Evolutionary conservation across 2,113 vertebrate species (phyloP), one percentile per base, ranked within the genome.

Genomic region (Vicugna pacos): DNA sequence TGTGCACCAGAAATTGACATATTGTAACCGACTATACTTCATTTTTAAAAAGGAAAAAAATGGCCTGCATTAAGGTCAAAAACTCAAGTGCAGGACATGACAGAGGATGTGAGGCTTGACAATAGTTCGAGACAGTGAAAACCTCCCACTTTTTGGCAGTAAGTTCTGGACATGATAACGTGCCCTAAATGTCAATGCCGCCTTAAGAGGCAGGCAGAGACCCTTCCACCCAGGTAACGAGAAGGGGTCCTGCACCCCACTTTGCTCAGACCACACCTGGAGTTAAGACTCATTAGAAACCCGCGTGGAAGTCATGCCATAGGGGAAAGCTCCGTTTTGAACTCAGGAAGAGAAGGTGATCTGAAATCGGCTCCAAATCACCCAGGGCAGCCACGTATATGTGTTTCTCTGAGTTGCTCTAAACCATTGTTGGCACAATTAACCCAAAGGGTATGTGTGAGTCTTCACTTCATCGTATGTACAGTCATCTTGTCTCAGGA

Each of bases 211-310:
- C 2, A 35, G 50, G 19, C 35, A 0, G 0, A 28, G 56, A 77
- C 3, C 2, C 9, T 24, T 77, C 16, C 28, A 30, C 83, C 60
- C 38, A n/a, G 26, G 30, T 70, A 20, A 52, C 2, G 22, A 62
- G 26, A 32, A 11, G 32, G 35, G 89, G 77, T 5, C 24, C 0
- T 5, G 46, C 38, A 2, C 52, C 82, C 75, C 26, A 15, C 87
- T 77, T 60, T 35, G 32, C 65, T 54, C 17, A 70, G 75, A 56
- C 26, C 52, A 22, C 28, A 35, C 32, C 91, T 72, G 77, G 50
- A 91, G 62, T 65, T 32, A 72, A 69, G 67, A 81, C 28, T 79
- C 88, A 89, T 56, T 62, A 80, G 38, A 52, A 69, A 80, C 30
- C 50, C 79, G 30, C 32, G 46, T 46, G 54, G 86, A 73, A 91